Evolutionary conservation across 2,797 vertebrate species (phyloP), one percentile per base, ranked within the genome.

Genomic region (Huso huso): DNA sequence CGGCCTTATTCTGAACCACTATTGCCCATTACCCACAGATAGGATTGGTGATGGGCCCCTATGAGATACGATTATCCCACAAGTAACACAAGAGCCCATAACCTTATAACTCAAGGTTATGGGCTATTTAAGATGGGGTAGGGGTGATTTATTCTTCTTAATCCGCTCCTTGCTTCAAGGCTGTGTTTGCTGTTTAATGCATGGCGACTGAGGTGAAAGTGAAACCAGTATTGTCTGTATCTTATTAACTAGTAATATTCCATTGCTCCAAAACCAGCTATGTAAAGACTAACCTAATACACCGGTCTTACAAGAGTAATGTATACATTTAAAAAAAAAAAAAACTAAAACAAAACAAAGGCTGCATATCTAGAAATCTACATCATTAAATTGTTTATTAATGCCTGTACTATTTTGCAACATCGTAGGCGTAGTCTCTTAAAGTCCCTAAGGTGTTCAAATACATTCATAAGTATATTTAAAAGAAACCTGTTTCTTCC

Each of bases 101-200:
- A 74, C 70, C 70, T 76, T 76, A 75, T 80, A 83, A 80, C 71
- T 84, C 77, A 81, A 68, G 60, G 67, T 69, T 76, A 74, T 68
- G 71, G 74, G 77, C 73, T 67, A 77, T 75, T 77, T 80, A 74
- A 83, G 76, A 82, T 61, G 52, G 52, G 50, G n/a, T 63, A 18
- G 66, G 50, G 62, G 64, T 73, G 72, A 83, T 83, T 84, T 77
- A 82, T 80, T 66, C 50, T 48, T 48, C 50, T 11, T 74, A 76
- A 76, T 77, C 70, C 76, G 73, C 73, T 75, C 76, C 72, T 68
- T 74, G 48, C 65, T 37, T 62, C 71, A 73, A 37, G 67, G 79
- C 68, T 77, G 74, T 74, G 15, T 48, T 48, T 66, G 65, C 57
- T 58, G 65, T 49, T 13, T 66, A 53, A 69, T 64, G 64, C 53